Evolutionary conservation across 2,888 invertebrate genomes (phyloP), one percentile per base, ranked within the genome.

Genomic region (Erannis defoliaria): DNA sequence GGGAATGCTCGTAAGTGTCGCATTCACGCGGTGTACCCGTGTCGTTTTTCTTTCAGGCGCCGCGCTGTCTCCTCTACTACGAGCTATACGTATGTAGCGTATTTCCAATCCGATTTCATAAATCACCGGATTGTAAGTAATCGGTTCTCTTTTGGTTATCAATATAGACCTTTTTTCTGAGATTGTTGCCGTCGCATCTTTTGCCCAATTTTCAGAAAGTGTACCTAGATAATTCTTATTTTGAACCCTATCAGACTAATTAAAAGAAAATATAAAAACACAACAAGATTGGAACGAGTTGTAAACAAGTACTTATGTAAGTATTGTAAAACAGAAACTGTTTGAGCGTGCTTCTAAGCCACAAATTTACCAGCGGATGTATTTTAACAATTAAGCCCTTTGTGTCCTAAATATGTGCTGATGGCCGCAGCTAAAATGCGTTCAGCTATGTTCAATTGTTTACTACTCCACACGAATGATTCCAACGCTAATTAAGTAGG

Each of bases 31-130:
- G 80, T 74, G 74, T 72, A 62, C 59, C 74, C 70, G 66, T 75
- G 64, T 73, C 68, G 67, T 71, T 76, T 71, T 76, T 71, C 73
- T 73, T 75, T 66, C 71, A 72, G 82, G 79, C 82, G 81, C 82
- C 86, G 78, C 78, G 76, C 78, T 77, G 84, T 85, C 85, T 87
- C 77, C 75, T 65, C 71, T 76, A 12, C 53, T 63, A 72, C 54
- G n/a, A n/a, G n/a, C n/a, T n/a, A n/a, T n/a, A n/a, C n/a, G n/a
- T n/a, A n/a, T n/a, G 50, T 74, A 77, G 81, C n/a, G 74, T 82
- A 81, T 84, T 82, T 85, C 78, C 77, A 82, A 83, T 81, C 78
- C 71, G 78, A 78, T 81, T 70, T 71, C 81, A 84, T 85, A 85
- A 86, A 85, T 85, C 83, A 82, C 73, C 19, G 14, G 9, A 56